A percentile compares a stretch with the other conserved stretches of the same genome.
Evolutionary conservation across 2,888 invertebrate species (phyloP).

Genomic region (Iselma pallidipennis): DNA sequence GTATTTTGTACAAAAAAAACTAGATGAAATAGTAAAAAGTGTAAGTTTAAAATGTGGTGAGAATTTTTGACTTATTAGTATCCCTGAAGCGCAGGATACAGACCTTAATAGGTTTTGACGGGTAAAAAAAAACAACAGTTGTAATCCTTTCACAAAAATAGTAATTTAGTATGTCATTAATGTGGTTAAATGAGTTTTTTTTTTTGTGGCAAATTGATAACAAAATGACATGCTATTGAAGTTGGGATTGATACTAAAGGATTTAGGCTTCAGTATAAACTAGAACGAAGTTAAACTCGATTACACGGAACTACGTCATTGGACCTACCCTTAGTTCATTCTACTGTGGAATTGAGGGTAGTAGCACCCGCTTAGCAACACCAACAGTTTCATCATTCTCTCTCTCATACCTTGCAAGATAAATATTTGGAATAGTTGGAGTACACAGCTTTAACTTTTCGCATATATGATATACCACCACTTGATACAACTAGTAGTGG

Average conservation of each 20-base stretch:
- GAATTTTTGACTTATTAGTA: conserved; percentile 4
- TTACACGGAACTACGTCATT: conserved; percentile 22
- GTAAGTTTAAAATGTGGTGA: background rate
- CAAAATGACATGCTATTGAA: conserved; percentile 12
- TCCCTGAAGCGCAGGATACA: too few species aligned
- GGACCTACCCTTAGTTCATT: conserved; percentile 14
- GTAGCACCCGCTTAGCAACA: background rate
- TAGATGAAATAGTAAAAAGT: background rate
- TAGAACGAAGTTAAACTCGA: conserved; percentile 21
- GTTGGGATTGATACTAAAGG: conserved; percentile 17
- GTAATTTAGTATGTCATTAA: too few species aligned
- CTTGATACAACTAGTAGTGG: background rate
- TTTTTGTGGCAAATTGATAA: too few species aligned
- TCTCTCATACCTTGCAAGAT: conserved; percentile 9
- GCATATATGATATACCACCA: background rate
- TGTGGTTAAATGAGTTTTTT: too few species aligned
- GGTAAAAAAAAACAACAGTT: too few species aligned
- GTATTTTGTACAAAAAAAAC: background rate
- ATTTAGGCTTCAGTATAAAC: conserved; percentile 20
- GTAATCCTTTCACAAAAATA: too few species aligned
- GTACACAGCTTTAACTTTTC: conserved; percentile 8
- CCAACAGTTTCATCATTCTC: conserved; percentile 5
- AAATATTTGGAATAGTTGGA: conserved; percentile 18
- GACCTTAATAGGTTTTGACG: too few species aligned
- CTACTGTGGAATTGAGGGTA: conserved; percentile 7